A percentile compares a stretch with the other conserved stretches of the same genome.
These are phyloP conservation scores for Thelaira solivaga DNA, from an alignment of 2,888 invertebrate genomes.

Conservation along the genomic window DNA sequence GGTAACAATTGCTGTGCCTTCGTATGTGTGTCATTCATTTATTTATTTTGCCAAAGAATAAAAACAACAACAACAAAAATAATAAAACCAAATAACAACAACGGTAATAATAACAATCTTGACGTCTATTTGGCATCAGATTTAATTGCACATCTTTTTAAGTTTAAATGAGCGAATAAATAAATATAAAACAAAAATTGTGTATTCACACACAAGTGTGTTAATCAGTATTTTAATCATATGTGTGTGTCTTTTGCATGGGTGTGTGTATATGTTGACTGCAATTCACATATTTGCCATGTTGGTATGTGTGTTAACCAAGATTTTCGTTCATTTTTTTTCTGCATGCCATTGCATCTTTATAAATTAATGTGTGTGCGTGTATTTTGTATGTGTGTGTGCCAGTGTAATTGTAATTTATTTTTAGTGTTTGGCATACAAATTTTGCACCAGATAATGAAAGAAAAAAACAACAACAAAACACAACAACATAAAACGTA, in stretches of 20 bases:
- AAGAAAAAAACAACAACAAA: not conserved
- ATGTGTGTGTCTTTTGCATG: not conserved
- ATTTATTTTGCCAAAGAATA: conserved; percentile 47
- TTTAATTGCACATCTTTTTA: conserved; percentile 58
- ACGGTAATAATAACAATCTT: conserved; percentile 44
- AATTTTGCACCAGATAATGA: conserved; percentile 5
- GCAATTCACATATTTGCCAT: too few relatives aligned
- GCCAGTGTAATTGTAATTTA: conserved; percentile 24
- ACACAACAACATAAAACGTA: not conserved
- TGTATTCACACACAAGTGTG: conserved; percentile 23
- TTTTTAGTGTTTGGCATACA: conserved; percentile 47
- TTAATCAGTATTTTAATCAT: conserved; percentile 2
- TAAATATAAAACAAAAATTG: too few relatives aligned
- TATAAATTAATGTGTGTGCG: too few relatives aligned
- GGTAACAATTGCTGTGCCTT: conserved; percentile 52
- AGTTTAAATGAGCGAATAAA: conserved; percentile 29
- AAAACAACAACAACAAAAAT: conserved; percentile 3
- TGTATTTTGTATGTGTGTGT: too few relatives aligned
- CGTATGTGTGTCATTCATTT: conserved; percentile 48
- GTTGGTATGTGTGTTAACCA: conserved; percentile 5
- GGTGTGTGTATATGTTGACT: too few relatives aligned
- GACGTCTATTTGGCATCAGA: conserved; percentile 60
- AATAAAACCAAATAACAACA: not conserved
- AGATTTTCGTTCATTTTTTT: too few relatives aligned
- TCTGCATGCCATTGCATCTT: too few relatives aligned